These are phyloP conservation scores for Eristalis intricaria DNA, from an alignment of 2,888 invertebrate genomes.

Conservation along the genomic window DNA sequence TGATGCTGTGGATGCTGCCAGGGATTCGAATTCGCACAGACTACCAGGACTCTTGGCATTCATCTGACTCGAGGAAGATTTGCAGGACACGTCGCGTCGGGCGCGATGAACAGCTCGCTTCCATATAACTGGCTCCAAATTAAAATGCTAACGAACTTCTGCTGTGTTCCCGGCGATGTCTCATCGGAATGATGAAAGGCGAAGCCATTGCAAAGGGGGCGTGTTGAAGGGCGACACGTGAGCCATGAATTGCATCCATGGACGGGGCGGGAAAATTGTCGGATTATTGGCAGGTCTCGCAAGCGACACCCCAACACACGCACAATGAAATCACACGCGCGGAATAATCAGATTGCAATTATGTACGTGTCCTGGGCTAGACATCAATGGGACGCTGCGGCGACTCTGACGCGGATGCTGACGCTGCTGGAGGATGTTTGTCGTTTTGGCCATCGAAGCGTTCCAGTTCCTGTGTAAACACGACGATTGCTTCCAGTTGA, in stretches of 20 bases:
- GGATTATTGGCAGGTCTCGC: constrained; percentile 64
- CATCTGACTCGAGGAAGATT: constrained; percentile 29
- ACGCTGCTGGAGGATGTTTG: constrained; percentile 62
- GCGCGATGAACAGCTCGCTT: constrained; percentile 31
- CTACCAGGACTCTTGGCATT: constrained; percentile 44
- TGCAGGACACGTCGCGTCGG: constrained; percentile 3
- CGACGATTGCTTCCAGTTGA: constrained; percentile 62
- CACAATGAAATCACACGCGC: constrained; percentile 71
- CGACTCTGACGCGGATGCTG: background rate
- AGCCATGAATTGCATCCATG: constrained; percentile 53
- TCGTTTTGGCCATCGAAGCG: constrained; percentile 35
- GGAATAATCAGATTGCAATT: constrained; percentile 72
- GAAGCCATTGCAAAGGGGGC: constrained; percentile 40
- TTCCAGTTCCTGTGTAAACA: constrained; percentile 70
- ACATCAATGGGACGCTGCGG: constrained; percentile 25
- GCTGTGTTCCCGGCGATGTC: background rate
- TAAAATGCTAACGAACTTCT: constrained; percentile 55
- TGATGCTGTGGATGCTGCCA: constrained; percentile 64
- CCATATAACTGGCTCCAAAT: constrained; percentile 53
- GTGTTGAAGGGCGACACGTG: constrained; percentile 57
- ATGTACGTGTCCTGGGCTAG: constrained; percentile 16
- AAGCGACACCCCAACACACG: constrained; percentile 56
- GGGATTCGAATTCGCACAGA: constrained; percentile 25
- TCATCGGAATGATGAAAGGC: constrained; percentile 55
- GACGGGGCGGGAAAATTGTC: constrained; percentile 40